Conservation (phyloP, 2,888 invertebrate species). For the Chrysodeixis includens region DNA sequence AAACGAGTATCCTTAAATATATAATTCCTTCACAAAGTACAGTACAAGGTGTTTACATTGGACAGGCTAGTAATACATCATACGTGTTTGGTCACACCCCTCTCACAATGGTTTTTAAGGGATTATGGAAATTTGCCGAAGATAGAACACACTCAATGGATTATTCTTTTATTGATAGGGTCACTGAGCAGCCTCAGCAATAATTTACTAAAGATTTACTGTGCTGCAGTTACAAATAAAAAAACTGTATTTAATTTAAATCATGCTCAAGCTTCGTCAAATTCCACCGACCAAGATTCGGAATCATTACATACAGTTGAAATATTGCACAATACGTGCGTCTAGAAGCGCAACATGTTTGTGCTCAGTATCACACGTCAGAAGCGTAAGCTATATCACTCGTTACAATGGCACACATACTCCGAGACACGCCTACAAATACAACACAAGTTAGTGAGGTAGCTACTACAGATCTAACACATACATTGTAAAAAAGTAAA, state of each 20-base stretch:
- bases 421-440: conserved; percentile 18
- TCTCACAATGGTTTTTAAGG: not conserved
- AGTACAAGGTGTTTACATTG: conserved; percentile 11
- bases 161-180: too few species aligned
- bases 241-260: too few species aligned
- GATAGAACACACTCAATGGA: not conserved
- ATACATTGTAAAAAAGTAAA: conserved; percentile 8
- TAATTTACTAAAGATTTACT: too few species aligned
- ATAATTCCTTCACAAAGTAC: conserved; percentile 22
- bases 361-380: conserved; percentile 17
- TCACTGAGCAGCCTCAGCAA: too few species aligned
- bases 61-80: conserved; percentile 21
- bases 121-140: not conserved
- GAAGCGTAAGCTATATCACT: conserved; percentile 32
- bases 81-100: conserved; percentile 11
- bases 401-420: conserved; percentile 39
- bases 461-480: conserved; percentile 7
- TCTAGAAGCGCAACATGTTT: not conserved
- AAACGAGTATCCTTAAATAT: conserved; percentile 18
- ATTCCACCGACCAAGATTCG: not conserved
- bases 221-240: not conserved
- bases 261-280: not conserved
- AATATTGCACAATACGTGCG: not conserved
- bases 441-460: conserved; percentile 11
- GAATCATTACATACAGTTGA: not conserved